phyloP scores from a whole-genome alignment of 2,888 invertebrate genomes.

The Ichneumon xanthorius region DNA sequence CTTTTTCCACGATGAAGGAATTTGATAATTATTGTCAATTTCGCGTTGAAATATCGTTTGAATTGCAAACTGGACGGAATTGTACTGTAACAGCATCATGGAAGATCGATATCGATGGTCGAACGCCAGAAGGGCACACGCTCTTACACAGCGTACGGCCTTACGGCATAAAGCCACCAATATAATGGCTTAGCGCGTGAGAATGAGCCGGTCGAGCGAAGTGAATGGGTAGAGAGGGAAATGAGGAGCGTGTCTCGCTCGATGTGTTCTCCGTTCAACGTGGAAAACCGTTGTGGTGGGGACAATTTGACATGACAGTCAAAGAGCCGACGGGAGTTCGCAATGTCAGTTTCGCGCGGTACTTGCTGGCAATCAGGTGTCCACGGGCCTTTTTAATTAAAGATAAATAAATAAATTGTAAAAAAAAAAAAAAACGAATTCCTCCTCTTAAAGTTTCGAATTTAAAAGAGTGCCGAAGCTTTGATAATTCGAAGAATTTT shows the following conservation, averaged over 20 bases:
- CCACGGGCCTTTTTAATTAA: constrained; percentile 25
- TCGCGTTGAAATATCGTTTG: no score
- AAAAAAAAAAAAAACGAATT: not conserved
- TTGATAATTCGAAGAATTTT: not conserved
- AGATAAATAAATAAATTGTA: not conserved
- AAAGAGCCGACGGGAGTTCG: constrained; percentile 74
- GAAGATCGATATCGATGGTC: no score
- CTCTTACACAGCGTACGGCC: no score
- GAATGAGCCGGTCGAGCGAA: constrained; percentile 44
- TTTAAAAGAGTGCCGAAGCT: not conserved
- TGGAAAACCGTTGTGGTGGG: constrained; percentile 71
- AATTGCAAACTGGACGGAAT: no score
- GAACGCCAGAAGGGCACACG: no score
- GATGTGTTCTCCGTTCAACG: constrained; percentile 64
- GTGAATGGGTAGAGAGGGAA: constrained; percentile 49
- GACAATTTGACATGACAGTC: constrained; percentile 78
- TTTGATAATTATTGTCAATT: no score
- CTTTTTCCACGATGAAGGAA: no score
- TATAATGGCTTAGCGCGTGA: constrained; percentile 5
- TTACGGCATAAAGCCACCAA: no score
- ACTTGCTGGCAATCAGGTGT: constrained; percentile 73
- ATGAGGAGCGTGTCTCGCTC: constrained; percentile 63
- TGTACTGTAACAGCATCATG: no score
- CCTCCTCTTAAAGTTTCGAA: not conserved
- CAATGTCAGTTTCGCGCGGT: constrained; percentile 78